Conservation (phyloP, 2,113 vertebrate genomes). For the Struthio camelus region DNA sequence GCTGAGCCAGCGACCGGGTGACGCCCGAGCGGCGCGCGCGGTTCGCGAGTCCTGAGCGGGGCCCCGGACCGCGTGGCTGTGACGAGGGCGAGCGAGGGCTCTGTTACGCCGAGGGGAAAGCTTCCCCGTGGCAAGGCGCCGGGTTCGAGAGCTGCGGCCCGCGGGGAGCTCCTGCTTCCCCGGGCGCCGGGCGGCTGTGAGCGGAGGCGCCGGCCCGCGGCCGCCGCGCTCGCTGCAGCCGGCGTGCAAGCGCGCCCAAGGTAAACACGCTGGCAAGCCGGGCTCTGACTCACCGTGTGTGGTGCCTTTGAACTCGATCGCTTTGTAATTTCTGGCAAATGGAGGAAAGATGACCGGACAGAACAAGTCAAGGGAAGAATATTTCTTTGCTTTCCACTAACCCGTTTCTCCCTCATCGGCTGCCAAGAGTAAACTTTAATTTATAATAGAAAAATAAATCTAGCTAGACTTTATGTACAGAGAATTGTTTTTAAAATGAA, state of each 20-base stretch:
- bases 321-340: slow-evolving; percentile 45
- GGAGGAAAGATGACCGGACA: background rate
- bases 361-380: slow-evolving; percentile 13
- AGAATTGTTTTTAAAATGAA: background rate
- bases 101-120: background rate
- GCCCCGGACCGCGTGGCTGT: background rate
- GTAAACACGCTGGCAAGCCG: background rate
- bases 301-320: slow-evolving; percentile 2
- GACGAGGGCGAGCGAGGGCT: no score
- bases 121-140: fast-evolving
- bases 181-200: background rate
- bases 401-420: background rate
- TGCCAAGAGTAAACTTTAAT: slow-evolving; percentile 40
- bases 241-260: background rate
- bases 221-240: background rate
- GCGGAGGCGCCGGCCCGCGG: background rate
- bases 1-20: no score
- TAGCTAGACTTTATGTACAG: background rate
- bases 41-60: background rate
- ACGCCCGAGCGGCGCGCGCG: fast-evolving
- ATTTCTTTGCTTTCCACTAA: slow-evolving; percentile 18
- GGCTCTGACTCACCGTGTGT: background rate
- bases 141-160: background rate
- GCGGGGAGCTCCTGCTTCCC: background rate
- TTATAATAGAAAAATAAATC: slow-evolving; percentile 47